Conservation (phyloP, 2,888 invertebrate genomes). For the Lathronympha strigana region DNA sequence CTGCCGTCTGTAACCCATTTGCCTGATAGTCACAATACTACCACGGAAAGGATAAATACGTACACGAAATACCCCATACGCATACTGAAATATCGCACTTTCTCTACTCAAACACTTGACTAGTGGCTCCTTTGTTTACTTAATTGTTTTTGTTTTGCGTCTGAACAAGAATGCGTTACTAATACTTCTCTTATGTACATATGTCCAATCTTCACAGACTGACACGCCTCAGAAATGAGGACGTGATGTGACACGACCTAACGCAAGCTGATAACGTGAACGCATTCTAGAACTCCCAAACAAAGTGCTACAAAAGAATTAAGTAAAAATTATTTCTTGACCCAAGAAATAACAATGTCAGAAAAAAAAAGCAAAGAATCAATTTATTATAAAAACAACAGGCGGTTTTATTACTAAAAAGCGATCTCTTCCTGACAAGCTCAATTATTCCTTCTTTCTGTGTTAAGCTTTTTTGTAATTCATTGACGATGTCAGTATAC, state of each 20-base stretch:
- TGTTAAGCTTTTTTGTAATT: conserved; percentile 34
- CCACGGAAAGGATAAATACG: conserved; percentile 30
- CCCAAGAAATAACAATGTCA: too few relatives aligned
- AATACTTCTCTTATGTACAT: conserved; percentile 12
- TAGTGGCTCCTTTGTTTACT: conserved; percentile 21
- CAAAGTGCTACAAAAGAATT: conserved; percentile 47
- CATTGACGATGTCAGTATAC: conserved; percentile 52
- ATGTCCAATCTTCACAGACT: conserved; percentile 34
- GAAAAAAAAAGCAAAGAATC: too few relatives aligned
- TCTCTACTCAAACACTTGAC: conserved; percentile 22
- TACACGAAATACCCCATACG: conserved; percentile 32
- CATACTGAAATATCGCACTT: conserved; percentile 29
- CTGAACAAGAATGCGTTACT: conserved; percentile 10
- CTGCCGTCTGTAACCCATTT: conserved; percentile 68
- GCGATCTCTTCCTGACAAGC: too few relatives aligned
- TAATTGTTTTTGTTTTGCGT: conserved; percentile 30
- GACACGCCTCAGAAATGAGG: conserved; percentile 60
- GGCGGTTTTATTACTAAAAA: too few relatives aligned
- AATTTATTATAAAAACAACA: too few relatives aligned
- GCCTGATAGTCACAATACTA: conserved; percentile 43
- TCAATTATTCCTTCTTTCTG: too few relatives aligned
- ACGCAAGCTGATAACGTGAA: conserved; percentile 72
- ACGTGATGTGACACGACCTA: conserved; percentile 70
- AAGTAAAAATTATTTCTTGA: too few relatives aligned
- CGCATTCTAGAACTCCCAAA: conserved; percentile 62